phyloP scores from a whole-genome alignment of 2,113 vertebrate species.

The Hypomesus transpacificus region DNA sequence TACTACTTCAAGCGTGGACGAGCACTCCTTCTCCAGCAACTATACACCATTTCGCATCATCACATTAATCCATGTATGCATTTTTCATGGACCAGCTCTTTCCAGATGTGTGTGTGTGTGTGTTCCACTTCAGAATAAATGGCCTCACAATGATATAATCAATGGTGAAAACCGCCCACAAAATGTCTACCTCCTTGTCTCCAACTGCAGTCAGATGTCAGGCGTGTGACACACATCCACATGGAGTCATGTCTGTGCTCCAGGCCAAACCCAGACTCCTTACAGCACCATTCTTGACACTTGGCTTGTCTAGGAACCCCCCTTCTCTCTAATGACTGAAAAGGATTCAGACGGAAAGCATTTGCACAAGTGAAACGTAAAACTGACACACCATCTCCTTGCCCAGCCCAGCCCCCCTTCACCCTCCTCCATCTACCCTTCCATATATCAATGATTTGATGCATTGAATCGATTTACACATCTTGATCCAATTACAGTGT shows the following conservation, averaged over 20 bases:
- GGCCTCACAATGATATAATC: too few relatives aligned
- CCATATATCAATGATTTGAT: neutral
- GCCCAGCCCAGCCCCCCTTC: neutral
- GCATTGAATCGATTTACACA: constrained; percentile 1
- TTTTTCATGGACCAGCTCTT: neutral
- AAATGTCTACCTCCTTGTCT: too few relatives aligned
- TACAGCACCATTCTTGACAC: constrained; percentile 29
- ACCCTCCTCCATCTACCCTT: neutral
- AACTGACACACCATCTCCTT: constrained; percentile 41
- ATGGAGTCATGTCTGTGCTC: constrained; percentile 46
- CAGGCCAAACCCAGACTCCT: constrained; percentile 46
- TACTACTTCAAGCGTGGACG: constrained; percentile 1
- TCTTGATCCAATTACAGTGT: constrained; percentile 27
- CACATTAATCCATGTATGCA: neutral
- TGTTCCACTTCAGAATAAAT: neutral
- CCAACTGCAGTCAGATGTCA: too few relatives aligned
- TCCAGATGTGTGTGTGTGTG: neutral
- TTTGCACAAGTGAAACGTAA: constrained; percentile 3
- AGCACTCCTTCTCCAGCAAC: constrained; percentile 5
- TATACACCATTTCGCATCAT: neutral
- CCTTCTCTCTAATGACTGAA: constrained; percentile 6
- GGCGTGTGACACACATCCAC: constrained; percentile 46
- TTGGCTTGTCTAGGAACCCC: constrained; percentile 20
- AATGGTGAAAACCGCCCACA: neutral
- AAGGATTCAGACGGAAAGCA: constrained; percentile 27